phyloP scores from a whole-genome alignment of 2,888 invertebrate species.

The Agrochola macilenta region DNA sequence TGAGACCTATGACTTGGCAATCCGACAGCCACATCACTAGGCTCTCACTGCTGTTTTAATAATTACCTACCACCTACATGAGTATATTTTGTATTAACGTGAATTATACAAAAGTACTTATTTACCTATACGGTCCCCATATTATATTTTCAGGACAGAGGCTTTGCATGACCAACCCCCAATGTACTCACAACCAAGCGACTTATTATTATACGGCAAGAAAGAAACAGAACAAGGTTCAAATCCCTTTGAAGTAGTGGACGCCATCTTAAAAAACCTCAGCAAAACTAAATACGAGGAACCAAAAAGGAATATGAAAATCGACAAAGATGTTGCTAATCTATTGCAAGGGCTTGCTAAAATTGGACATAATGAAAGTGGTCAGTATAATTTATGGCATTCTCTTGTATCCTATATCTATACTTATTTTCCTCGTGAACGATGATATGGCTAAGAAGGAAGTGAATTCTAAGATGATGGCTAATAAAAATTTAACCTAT shows the following conservation, averaged over 20 bases:
- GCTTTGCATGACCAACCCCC: constrained; percentile 1
- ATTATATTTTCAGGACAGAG: constrained; percentile 22
- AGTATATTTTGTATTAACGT: not conserved
- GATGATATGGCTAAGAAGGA: not conserved
- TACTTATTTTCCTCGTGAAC: not conserved
- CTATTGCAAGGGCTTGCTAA: constrained; percentile 70
- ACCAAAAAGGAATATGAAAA: constrained; percentile 22
- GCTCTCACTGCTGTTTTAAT: not conserved
- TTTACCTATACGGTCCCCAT: not conserved
- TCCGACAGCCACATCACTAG: no score
- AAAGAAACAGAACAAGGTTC: constrained; percentile 24
- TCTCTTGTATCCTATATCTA: not conserved
- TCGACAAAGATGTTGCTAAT: constrained; percentile 58
- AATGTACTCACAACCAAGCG: not conserved
- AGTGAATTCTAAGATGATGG: not conserved
- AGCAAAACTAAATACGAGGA: constrained; percentile 59
- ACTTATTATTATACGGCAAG: constrained; percentile 14
- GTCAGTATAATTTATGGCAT: constrained; percentile 65
- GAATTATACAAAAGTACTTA: not conserved
- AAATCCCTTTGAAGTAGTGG: constrained; percentile 69
- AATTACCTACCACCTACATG: not conserved
- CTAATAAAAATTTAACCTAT: not conserved
- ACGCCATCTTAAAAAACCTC: constrained; percentile 72
- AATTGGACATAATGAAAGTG: constrained; percentile 72
- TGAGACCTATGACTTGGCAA: no score